Evolutionary conservation across 2,797 vertebrate genomes (phyloP), one percentile per base, ranked within the genome.

Genomic region (Anolis apletophallus): DNA sequence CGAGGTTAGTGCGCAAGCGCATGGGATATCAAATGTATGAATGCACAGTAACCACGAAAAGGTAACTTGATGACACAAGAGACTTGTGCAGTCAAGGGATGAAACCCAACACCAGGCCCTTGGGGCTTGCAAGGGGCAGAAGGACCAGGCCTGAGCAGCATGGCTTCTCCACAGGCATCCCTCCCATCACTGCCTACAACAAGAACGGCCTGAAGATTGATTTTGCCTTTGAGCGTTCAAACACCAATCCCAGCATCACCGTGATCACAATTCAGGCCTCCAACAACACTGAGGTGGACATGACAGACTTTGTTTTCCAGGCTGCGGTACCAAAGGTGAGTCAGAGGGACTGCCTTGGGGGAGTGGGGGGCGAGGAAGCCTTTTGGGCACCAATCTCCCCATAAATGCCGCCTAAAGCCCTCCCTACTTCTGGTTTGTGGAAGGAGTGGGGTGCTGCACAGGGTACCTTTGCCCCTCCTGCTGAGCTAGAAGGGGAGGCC

Each of bases 281-380:
- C 92, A 99, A 99, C 96, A 96, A 97, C 91, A 98, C 98, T 80
- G 99, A 99, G 85, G 95, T 97, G 90, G 99, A 99, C 78, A 99
- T 99, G 98, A 99, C 98, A 55, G 99, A 99, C 84, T 99, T 99
- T 95, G 98, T 99, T 96, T 99, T 99, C 96, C 99, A 99, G 97
- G 99, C 99, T 97, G 99, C 99, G 95, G 99, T 99, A 98, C 99
- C 99, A 99, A 99, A 99, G 99, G 99, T 99, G 96, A 77, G 59
- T 32, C 5, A 3, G 23, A 57, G 14, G 55, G 54, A 2, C 54
- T 13, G 40, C 40, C 26, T 67, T 90, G 36, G 21, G 36, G 21
- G 86, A 19, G 57, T 23, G 2, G 23, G 64, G 10, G 61, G 26
- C 3, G 4, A 26, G 59, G 23, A 26, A 26, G 59, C 59, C 23